Evolutionary conservation across 1,140 invertebrate genomes (phyloP).

Genomic region (Samia ricini): DNA sequence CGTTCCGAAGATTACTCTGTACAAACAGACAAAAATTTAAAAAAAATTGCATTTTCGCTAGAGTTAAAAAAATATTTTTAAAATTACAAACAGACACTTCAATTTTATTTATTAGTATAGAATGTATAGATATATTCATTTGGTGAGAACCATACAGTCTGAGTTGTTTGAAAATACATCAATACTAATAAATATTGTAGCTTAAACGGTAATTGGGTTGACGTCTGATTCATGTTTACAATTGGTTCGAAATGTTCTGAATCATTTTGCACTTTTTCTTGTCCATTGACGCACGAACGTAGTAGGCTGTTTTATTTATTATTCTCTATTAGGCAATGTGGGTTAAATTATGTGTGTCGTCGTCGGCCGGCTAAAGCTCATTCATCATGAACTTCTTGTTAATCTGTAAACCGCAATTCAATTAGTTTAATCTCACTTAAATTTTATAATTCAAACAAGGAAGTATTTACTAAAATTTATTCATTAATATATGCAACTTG

Average conservation of each 20-base stretch:
- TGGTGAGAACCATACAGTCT: neutral
- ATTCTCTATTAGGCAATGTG: conserved; percentile 9
- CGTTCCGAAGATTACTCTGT: too few relatives aligned
- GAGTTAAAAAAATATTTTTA: too few relatives aligned
- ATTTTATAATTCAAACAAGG: conserved; percentile 3
- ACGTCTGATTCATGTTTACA: conserved; percentile 21
- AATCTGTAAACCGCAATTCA: conserved; percentile 10
- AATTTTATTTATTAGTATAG: too few relatives aligned
- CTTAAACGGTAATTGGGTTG: conserved; percentile 19
- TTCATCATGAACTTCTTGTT: conserved; percentile 6
- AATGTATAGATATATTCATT: too few relatives aligned
- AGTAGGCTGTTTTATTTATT: conserved; percentile 17
- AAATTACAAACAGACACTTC: too few relatives aligned
- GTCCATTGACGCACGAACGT: conserved; percentile 28
- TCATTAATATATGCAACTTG: too few relatives aligned
- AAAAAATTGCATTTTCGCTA: too few relatives aligned
- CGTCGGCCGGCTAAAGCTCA: neutral
- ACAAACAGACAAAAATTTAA: too few relatives aligned
- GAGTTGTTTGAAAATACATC: neutral
- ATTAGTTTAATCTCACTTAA: neutral
- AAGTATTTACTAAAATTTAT: conserved; percentile 1
- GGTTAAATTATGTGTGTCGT: conserved; percentile 8
- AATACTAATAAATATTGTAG: neutral
- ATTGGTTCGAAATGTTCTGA: conserved; percentile 21
- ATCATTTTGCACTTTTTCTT: conserved; percentile 23